phyloP scores from a whole-genome alignment of 37 sponge, comb jelly and placozoan species.

The Oscarella lobularis region DNA sequence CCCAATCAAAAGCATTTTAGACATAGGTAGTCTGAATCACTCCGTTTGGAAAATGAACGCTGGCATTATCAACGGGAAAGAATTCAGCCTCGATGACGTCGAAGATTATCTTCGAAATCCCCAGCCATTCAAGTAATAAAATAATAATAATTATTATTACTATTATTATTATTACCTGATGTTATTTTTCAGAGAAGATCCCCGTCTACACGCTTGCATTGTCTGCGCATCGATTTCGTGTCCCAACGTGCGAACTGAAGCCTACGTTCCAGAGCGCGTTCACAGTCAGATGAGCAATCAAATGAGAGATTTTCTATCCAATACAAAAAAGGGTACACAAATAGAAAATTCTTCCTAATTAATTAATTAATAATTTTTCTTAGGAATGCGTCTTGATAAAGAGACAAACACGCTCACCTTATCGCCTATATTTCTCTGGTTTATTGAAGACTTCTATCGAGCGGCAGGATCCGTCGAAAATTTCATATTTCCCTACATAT shows the following conservation, averaged over 20 bases:
- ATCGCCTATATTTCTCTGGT: conserved; percentile 54
- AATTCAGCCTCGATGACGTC: conserved; percentile 37
- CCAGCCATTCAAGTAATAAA: conserved; percentile 27
- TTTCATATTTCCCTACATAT: conserved; percentile 37
- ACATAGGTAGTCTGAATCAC: conserved; percentile 38
- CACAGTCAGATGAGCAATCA: conserved; percentile 45
- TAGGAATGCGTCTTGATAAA: conserved; percentile 18
- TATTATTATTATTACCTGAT: background rate
- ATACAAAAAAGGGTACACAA: conserved; percentile 48
- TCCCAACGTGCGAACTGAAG: conserved; percentile 48
- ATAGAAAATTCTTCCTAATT: too few relatives aligned
- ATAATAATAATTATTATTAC: background rate
- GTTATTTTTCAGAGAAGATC: conserved; percentile 34
- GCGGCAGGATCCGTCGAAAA: conserved; percentile 28
- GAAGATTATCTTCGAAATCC: conserved; percentile 59
- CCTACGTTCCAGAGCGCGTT: conserved; percentile 21
- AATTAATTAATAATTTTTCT: too few relatives aligned
- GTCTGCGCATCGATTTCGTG: conserved; percentile 73
- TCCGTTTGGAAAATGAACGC: conserved; percentile 56
- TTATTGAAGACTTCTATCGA: conserved; percentile 26
- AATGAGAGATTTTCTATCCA: conserved; percentile 37
- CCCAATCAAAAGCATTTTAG: conserved; percentile 44
- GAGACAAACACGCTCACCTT: conserved; percentile 21
- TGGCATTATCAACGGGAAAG: conserved; percentile 38
- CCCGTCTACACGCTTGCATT: conserved; percentile 59